phyloP scores from a whole-genome alignment of 2,888 invertebrate genomes.

The Bimastos eiseni region DNA sequence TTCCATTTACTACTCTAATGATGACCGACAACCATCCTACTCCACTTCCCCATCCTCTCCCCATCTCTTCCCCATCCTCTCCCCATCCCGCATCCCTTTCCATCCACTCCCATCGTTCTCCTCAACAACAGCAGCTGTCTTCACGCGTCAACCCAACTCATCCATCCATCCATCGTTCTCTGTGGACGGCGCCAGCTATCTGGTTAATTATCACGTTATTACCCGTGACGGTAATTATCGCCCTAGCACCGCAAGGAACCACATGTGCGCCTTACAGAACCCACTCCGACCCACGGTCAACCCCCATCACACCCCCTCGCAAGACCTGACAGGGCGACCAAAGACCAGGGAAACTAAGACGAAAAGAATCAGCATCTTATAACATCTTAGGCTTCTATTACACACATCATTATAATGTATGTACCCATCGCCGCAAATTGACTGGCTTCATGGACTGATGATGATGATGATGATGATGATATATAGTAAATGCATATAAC shows the following conservation, averaged over 20 bases:
- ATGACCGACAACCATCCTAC: background rate
- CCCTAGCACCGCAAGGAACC: slow-evolving; percentile 20
- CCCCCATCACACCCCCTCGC: background rate
- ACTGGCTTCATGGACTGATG: no score
- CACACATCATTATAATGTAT: no score
- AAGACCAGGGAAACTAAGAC: background rate
- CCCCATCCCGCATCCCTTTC: background rate
- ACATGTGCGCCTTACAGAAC: background rate
- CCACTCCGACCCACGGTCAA: no score
- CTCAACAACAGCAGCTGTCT: background rate
- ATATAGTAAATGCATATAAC: no score
- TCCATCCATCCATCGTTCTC: background rate
- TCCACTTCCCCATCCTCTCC: no score
- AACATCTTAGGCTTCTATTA: no score
- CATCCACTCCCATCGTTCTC: background rate
- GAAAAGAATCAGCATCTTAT: background rate
- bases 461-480: no score
- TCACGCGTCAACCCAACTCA: slow-evolving; percentile 4
- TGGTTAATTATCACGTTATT: slow-evolving; percentile 20
- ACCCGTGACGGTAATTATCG: slow-evolving; percentile 15
- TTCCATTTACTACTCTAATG: background rate
- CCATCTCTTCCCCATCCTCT: no score
- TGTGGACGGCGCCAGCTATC: background rate
- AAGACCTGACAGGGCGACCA: background rate
- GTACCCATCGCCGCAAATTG: no score